Base-by-base conservation (phyloP, 2,113 vertebrate genomes). In the Pollimyrus isidori region DNA sequence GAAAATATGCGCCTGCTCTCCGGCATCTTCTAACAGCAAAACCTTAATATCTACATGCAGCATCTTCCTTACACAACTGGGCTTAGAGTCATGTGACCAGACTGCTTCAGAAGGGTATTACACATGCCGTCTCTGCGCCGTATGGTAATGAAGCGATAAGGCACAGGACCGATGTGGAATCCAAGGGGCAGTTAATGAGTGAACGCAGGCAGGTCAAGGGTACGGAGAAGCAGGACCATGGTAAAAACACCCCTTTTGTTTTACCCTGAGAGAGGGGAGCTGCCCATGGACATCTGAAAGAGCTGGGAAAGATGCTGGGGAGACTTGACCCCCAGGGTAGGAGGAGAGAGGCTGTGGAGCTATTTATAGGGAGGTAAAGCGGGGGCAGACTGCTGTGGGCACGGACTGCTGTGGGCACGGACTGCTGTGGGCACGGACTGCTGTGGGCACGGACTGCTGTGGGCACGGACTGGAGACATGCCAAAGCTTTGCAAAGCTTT, bases 321-420 rank as follows among this genome's bases (percentile, higher is more conserved):
- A 89, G 10, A 46, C 80, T 46, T 84, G 80, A 80, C 52, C 80
- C 76, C 80, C 15, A 80, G 42, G 80, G 80, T 58, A 50, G 76
- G 21, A 89, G 50, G 26, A 85, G 45, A 82, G 52, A 45, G 88
- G 82, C 35, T 39, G 23, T 23, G 30, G 50, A 9, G 42, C 73
- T 89, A 89, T 89, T 89, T 23, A 89, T 89, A 89, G 88, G 52
- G 35, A 42, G 21, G 35, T 65, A 62, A 48, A 62, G 88, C 35
- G 45, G 80, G 48, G 15, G 45, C 73, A 48, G 76, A 50, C 80
- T 62, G 39, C 53, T 87, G n/a, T 10, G 17, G 26, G 39, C 35
- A 80, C 4, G n/a, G 50, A 56, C 49, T 30, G 23, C n/a, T n/a
- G n/a, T n/a, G 48, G 15, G 45, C 73, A 48, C n/a, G n/a, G 76